These are phyloP conservation scores for Hydractinia symbiolongicarpus DNA, from an alignment of 30 jellyfish, hydroid and myxozoan species.

Conservation along the genomic window DNA sequence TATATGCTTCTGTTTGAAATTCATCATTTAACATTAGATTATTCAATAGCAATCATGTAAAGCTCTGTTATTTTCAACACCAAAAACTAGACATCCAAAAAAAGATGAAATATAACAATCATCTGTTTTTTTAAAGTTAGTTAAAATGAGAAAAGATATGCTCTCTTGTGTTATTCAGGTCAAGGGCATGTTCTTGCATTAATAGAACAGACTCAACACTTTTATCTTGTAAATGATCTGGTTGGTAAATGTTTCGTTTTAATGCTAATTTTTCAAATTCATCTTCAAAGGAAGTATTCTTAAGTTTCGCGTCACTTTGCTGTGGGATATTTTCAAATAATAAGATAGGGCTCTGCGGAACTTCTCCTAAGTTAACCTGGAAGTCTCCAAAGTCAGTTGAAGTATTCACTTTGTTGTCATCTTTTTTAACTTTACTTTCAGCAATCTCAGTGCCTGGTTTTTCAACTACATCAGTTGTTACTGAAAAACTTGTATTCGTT, in stretches of 20 bases:
- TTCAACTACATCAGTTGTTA: neutral
- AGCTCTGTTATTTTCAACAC: no score
- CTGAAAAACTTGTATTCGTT: neutral
- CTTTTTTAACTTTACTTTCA: neutral
- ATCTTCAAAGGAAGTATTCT: neutral
- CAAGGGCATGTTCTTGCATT: neutral
- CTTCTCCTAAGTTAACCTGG: neutral
- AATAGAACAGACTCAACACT: conserved; percentile 20
- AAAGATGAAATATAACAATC: no score
- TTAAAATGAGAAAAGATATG: conserved; percentile 3
- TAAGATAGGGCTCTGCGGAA: neutral
- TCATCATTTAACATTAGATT: no score
- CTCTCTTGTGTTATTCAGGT: neutral
- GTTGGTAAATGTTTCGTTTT: conserved; percentile 4
- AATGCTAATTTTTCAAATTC: conserved; percentile 18
- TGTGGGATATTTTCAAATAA: neutral
- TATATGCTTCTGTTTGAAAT: no score
- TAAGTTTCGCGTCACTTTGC: neutral
- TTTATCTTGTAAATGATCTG: conserved; percentile 21
- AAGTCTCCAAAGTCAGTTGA: neutral
- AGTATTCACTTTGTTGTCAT: neutral
- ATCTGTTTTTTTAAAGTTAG: neutral
- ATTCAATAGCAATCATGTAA: no score
- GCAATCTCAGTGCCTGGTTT: neutral
- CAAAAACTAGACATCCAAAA: no score